These are phyloP conservation scores for Listronotus bonariensis DNA, from an alignment of 1,140 invertebrate species.

Conservation along the genomic window DNA sequence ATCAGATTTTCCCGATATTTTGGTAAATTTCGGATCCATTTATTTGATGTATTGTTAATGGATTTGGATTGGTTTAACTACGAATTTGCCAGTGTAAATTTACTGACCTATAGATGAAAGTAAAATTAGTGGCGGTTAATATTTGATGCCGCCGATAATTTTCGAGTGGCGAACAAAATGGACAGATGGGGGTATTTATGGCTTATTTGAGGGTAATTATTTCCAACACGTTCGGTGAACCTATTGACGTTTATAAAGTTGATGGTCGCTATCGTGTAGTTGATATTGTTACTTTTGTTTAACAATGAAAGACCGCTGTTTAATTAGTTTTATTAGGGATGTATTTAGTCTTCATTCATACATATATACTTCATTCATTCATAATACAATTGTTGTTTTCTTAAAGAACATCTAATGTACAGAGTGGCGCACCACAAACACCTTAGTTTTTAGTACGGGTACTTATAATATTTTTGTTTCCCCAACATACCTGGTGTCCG, in stretches of 20 bases:
- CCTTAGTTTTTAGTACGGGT: too few relatives aligned
- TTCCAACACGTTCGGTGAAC: slow-evolving; percentile 6
- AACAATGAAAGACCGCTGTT: too few relatives aligned
- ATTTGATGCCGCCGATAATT: slow-evolving; percentile 31
- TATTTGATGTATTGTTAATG: slow-evolving; percentile 36
- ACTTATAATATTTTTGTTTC: too few relatives aligned
- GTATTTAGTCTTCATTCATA: too few relatives aligned
- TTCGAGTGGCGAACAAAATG: slow-evolving; percentile 31
- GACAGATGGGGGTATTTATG: slow-evolving; percentile 30
- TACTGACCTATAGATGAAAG: slow-evolving; percentile 28
- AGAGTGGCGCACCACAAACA: too few relatives aligned
- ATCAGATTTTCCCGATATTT: slow-evolving; percentile 27
- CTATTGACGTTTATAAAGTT: slow-evolving; percentile 15
- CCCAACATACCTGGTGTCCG: too few relatives aligned
- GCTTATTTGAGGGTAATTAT: slow-evolving; percentile 29
- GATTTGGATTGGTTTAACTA: slow-evolving; percentile 28
- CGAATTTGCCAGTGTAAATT: slow-evolving; percentile 32
- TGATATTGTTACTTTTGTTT: too few relatives aligned
- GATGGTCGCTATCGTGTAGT: not conserved
- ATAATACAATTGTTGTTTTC: too few relatives aligned
- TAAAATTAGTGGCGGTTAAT: slow-evolving; percentile 32
- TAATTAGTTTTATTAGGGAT: too few relatives aligned
- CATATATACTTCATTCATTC: too few relatives aligned
- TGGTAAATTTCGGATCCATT: slow-evolving; percentile 27
- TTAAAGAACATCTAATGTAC: too few relatives aligned